Percentiles rank a stretch among this genome's conserved stretches.
These are phyloP conservation scores for Anguilla marmorata DNA, from an alignment of 2,797 vertebrate genomes.

Conservation along the genomic window DNA sequence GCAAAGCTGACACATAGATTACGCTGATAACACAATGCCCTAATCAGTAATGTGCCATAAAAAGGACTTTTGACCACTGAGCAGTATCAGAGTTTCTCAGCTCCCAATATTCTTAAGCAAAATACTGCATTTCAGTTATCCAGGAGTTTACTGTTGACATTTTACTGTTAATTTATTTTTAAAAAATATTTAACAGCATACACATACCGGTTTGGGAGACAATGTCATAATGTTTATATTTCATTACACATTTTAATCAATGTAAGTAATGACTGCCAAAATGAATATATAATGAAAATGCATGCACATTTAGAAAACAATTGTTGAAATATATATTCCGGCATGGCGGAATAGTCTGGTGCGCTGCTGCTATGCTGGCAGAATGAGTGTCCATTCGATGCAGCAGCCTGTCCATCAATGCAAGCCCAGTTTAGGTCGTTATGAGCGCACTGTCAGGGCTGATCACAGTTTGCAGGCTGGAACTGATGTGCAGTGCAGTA, in stretches of 20 bases:
- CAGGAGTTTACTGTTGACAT: neutral
- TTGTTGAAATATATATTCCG: neutral
- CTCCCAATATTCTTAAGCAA: no score
- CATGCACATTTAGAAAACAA: neutral
- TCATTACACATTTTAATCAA: neutral
- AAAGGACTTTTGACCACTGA: no score
- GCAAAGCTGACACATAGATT: no score
- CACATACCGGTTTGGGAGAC: neutral
- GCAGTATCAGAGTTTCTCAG: no score
- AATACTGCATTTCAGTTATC: no score
- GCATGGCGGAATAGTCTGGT: no score
- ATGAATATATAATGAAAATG: neutral
- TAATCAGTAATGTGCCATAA: no score
- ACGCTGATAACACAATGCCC: no score
- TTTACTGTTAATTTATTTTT: no score
- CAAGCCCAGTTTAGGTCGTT: neutral
- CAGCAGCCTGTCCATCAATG: no score
- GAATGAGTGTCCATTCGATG: no score
- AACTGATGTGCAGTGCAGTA: neutral
- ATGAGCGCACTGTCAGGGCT: neutral
- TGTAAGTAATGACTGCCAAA: neutral
- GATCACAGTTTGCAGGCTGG: neutral
- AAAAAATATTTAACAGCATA: neutral
- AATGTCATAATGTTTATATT: neutral
- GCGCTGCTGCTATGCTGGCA: no score